Evolutionary conservation across 2,888 invertebrate species (phyloP).

Genomic region (Smittia aterrima): DNA sequence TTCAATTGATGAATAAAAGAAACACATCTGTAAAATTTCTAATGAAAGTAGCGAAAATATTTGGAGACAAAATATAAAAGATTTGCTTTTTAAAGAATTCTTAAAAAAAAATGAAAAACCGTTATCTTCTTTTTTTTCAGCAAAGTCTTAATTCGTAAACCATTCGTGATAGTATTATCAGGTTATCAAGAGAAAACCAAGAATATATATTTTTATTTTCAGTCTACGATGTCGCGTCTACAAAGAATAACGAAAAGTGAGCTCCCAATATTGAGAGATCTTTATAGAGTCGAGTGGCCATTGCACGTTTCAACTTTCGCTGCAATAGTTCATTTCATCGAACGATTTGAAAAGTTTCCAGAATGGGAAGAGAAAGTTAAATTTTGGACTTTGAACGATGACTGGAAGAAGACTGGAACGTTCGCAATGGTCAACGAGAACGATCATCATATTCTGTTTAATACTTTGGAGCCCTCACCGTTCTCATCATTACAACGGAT

Average conservation of each 20-base stretch:
- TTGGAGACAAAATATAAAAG: too few relatives aligned
- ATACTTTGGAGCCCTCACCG: not conserved
- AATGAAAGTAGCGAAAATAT: too few relatives aligned
- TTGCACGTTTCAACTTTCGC: not conserved
- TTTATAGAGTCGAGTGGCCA: not conserved
- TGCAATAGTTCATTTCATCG: not conserved
- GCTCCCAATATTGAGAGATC: not conserved
- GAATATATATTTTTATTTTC: too few relatives aligned
- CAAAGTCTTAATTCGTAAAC: too few relatives aligned
- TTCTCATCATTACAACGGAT: not conserved
- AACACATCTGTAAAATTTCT: too few relatives aligned
- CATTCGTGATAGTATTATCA: too few relatives aligned
- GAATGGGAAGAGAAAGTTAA: slow-evolving; percentile 4
- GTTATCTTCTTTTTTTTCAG: too few relatives aligned
- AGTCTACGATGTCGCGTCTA: too few relatives aligned
- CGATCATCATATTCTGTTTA: not conserved
- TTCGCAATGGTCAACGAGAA: not conserved
- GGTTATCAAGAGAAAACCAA: too few relatives aligned
- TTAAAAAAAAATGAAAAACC: too few relatives aligned
- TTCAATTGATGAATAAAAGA: too few relatives aligned
- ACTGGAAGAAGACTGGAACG: not conserved
- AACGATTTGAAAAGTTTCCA: not conserved
- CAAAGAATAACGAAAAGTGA: not conserved
- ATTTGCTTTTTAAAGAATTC: too few relatives aligned
- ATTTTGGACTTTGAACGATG: not conserved